phyloP scores from a whole-genome alignment of 2,113 vertebrate species.

The Colossoma macropomum region DNA sequence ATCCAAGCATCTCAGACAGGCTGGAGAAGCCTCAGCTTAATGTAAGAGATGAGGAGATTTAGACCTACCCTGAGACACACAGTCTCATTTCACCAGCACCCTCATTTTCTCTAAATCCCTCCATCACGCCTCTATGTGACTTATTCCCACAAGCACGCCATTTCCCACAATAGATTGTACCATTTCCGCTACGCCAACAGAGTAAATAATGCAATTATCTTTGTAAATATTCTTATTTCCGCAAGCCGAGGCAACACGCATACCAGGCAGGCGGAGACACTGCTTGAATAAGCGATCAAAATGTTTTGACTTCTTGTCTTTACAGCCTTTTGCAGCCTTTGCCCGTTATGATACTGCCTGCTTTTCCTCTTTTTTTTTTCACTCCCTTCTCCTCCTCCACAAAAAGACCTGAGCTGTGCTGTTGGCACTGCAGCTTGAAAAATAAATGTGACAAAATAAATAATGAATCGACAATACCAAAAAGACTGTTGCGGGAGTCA shows the following conservation, averaged over 20 bases:
- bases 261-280: background rate
- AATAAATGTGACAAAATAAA: slow-evolving; percentile 69
- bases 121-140: slow-evolving; percentile 48
- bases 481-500: slow-evolving; percentile 55
- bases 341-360: slow-evolving; percentile 6
- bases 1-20: slow-evolving; percentile 39
- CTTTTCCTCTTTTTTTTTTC: background rate
- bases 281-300: slow-evolving; percentile 26
- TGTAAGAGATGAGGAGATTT: slow-evolving; percentile 42
- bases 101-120: slow-evolving; percentile 52
- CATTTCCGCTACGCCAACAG: slow-evolving; percentile 25
- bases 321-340: slow-evolving; percentile 17
- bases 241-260: slow-evolving; percentile 21
- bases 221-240: slow-evolving; percentile 37
- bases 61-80: slow-evolving; percentile 10
- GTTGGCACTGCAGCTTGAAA: slow-evolving; percentile 54
- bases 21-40: slow-evolving; percentile 39
- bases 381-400: background rate
- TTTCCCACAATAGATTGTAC: slow-evolving; percentile 39
- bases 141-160: slow-evolving; percentile 25
- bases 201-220: slow-evolving; percentile 54
- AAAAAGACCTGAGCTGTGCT: slow-evolving; percentile 25
- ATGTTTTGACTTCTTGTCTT: slow-evolving; percentile 44
- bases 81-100: slow-evolving; percentile 34
- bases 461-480: slow-evolving; percentile 58